Evolutionary conservation across 2,888 invertebrate species (phyloP).

Genomic region (Drosophila mimetica): DNA sequence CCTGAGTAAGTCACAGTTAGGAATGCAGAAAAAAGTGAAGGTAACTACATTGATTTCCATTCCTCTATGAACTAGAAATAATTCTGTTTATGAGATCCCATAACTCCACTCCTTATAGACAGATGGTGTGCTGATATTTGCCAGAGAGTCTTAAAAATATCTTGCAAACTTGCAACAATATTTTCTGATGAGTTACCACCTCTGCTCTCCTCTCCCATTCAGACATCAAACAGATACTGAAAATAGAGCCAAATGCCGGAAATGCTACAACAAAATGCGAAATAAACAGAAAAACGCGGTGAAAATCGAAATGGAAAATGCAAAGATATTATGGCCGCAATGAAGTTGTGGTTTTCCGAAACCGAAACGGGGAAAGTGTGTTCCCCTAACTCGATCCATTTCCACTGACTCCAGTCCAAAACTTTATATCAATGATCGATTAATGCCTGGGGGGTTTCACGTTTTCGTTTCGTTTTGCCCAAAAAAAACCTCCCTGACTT

Average conservation of each 20-base stretch:
- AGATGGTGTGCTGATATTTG: not conserved
- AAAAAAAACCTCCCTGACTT: constrained; percentile 5
- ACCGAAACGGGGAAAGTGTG: not conserved
- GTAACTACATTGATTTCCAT: too few species aligned
- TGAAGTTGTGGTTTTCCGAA: not conserved
- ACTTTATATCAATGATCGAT: constrained; percentile 12
- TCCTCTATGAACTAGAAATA: too few species aligned
- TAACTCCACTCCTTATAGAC: not conserved
- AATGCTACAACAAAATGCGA: constrained; percentile 30
- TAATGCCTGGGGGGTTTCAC: constrained; percentile 7
- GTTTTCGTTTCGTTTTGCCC: constrained; percentile 7
- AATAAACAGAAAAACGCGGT: not conserved
- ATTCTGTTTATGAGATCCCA: not conserved
- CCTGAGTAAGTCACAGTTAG: not conserved
- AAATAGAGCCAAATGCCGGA: constrained; percentile 44
- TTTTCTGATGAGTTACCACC: constrained; percentile 15
- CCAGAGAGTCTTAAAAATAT: constrained; percentile 24
- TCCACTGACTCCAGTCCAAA: not conserved
- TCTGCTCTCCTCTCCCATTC: constrained; percentile 5
- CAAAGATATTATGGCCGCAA: not conserved
- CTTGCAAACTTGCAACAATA: constrained; percentile 26
- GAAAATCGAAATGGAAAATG: not conserved
- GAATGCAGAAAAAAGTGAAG: constrained; percentile 6
- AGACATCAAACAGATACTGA: constrained; percentile 38
- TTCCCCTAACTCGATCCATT: not conserved